Evolutionary conservation across 30 jellyfish, hydroid and myxozoan species (phyloP).

Genomic region (Hydra vulgaris): DNA sequence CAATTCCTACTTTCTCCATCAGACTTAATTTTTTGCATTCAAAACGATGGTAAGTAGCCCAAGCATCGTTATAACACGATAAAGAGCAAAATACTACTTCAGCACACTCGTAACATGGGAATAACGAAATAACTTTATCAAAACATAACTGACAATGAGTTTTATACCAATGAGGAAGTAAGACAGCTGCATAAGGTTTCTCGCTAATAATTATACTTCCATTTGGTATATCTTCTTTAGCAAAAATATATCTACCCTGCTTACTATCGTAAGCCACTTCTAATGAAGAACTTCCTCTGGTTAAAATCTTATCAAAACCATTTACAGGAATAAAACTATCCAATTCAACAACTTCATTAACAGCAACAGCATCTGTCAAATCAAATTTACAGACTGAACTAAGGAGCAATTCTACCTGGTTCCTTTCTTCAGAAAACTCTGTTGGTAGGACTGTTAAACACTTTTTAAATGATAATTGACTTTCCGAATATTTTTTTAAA

Average conservation of each 20-base stretch:
- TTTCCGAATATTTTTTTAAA: not conserved
- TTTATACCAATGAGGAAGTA: slow-evolving; percentile 36
- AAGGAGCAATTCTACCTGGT: not conserved
- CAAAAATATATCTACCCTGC: slow-evolving; percentile 58
- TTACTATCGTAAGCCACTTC: not conserved
- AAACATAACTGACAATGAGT: slow-evolving; percentile 63
- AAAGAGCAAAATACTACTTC: slow-evolving; percentile 45
- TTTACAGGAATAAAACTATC: not conserved
- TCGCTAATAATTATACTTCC: slow-evolving; percentile 59
- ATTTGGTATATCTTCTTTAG: slow-evolving; percentile 30
- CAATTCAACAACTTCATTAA: not conserved
- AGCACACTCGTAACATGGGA: slow-evolving; percentile 52
- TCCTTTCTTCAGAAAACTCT: not conserved
- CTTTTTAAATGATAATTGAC: not conserved
- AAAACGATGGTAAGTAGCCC: slow-evolving; percentile 46
- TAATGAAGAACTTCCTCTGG: slow-evolving; percentile 8
- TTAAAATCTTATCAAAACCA: not conserved
- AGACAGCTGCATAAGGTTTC: slow-evolving; percentile 59
- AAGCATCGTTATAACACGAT: slow-evolving; percentile 35
- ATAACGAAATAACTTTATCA: slow-evolving; percentile 2
- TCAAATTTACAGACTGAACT: not conserved
- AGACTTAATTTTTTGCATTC: slow-evolving; percentile 43
- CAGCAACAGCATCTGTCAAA: not conserved
- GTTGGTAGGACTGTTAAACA: not conserved
- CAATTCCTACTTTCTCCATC: slow-evolving; percentile 57